These are phyloP conservation scores for Eupithecia subfuscata DNA, from an alignment of 2,888 invertebrate genomes.

Conservation along the genomic window DNA sequence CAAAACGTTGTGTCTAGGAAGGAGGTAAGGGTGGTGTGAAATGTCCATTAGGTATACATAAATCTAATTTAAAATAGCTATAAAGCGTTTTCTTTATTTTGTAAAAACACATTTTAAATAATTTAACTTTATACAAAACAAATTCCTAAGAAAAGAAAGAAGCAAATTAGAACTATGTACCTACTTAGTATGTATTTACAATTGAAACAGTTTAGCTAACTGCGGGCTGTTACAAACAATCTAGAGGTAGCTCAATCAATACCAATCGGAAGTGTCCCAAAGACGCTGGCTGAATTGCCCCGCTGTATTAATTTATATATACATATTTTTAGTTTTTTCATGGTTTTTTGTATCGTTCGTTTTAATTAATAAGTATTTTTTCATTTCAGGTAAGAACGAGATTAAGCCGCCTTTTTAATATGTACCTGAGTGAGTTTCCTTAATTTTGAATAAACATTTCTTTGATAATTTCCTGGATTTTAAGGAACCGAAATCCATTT, in stretches of 20 bases:
- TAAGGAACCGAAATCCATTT: conserved; percentile 5
- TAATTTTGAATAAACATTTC: conserved; percentile 22
- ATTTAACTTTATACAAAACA: too few relatives aligned
- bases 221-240: not conserved
- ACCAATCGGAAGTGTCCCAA: not conserved
- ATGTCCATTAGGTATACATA: too few relatives aligned
- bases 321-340: too few relatives aligned
- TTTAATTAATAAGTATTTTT: conserved; percentile 19
- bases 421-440: conserved; percentile 14
- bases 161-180: too few relatives aligned
- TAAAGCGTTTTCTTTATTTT: too few relatives aligned
- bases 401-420: not conserved
- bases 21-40: too few relatives aligned
- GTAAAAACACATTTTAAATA: too few relatives aligned
- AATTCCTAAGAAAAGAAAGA: too few relatives aligned
- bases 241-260: not conserved
- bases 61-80: too few relatives aligned
- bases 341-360: not conserved
- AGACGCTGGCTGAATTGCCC: not conserved
- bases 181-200: not conserved
- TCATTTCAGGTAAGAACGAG: conserved; percentile 39
- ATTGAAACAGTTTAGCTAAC: not conserved
- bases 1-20: too few relatives aligned
- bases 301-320: too few relatives aligned
- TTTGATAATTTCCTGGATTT: conserved; percentile 5